phyloP scores from a whole-genome alignment of 2,888 invertebrate genomes.

The Caenorhabditis sp. region DNA sequence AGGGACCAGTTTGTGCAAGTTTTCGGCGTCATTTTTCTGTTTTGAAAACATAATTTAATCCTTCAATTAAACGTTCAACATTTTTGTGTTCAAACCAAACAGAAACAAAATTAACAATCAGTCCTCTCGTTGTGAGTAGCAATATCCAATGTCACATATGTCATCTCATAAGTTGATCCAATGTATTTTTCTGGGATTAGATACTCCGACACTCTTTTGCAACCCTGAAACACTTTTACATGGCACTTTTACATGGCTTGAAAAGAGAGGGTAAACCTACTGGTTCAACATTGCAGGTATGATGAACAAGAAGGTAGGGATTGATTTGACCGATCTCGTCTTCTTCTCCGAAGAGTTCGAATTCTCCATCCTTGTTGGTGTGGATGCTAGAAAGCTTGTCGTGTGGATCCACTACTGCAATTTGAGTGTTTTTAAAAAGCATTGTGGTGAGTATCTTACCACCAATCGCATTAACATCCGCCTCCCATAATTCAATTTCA shows the following conservation, averaged over 20 bases:
- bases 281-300: conserved; percentile 50
- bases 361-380: conserved; percentile 58
- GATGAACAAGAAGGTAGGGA: conserved; percentile 53
- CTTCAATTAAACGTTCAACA: too few species aligned
- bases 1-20: too few species aligned
- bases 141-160: conserved; percentile 49
- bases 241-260: neutral
- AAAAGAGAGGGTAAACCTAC: conserved; percentile 9
- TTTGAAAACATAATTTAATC: too few species aligned
- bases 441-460: too few species aligned
- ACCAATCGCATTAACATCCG: conserved; percentile 50
- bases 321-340: conserved; percentile 60
- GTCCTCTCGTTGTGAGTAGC: conserved; percentile 43
- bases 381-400: conserved; percentile 51
- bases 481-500: conserved; percentile 50
- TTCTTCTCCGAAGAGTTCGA: conserved; percentile 54
- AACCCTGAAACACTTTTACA: conserved; percentile 30
- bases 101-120: conserved; percentile 22
- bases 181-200: conserved; percentile 46
- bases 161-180: conserved; percentile 51
- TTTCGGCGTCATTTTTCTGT: too few species aligned
- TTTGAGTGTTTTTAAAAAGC: neutral
- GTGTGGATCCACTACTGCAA: conserved; percentile 55
- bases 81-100: too few species aligned
- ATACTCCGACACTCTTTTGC: conserved; percentile 43